A percentile compares a stretch with the other conserved stretches of the same genome.
Conservation (phyloP, 30 jellyfish, hydroid and myxozoan species). For the Nemopilema nomurai region DNA sequence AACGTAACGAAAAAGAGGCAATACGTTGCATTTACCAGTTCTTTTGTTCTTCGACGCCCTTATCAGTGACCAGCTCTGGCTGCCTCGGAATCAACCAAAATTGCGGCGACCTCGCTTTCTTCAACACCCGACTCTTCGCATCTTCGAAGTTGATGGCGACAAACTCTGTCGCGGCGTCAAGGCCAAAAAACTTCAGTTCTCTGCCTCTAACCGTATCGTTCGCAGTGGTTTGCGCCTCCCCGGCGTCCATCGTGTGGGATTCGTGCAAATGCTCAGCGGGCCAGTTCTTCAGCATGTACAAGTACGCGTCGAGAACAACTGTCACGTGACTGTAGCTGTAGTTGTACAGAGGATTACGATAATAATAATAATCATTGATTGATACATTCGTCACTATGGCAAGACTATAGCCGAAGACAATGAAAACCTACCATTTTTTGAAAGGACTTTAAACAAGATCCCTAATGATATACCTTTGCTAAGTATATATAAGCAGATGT, state of each 20-base stretch:
- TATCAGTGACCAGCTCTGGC: not conserved
- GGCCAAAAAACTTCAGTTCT: conserved; percentile 10
- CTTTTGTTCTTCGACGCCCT: not conserved
- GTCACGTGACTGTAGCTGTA: conserved; percentile 86
- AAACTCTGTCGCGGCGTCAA: not conserved
- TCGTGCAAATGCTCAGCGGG: conserved; percentile 21
- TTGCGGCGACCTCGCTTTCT: conserved; percentile 22
- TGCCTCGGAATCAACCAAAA: conserved; percentile 18
- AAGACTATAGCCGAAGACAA: too few relatives aligned
- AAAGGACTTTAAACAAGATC: too few relatives aligned
- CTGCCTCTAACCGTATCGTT: not conserved
- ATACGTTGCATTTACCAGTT: not conserved
- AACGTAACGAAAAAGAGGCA: not conserved
- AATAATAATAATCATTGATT: too few relatives aligned
- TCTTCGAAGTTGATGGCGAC: conserved; percentile 1
- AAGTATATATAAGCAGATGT: too few relatives aligned
- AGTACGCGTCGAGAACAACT: conserved; percentile 84
- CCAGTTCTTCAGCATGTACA: conserved; percentile 82
- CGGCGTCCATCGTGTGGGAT: not conserved
- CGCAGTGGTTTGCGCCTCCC: not conserved
- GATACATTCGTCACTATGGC: too few relatives aligned
- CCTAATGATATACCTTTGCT: too few relatives aligned
- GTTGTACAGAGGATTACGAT: not conserved
- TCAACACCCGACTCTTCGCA: conserved; percentile 8
- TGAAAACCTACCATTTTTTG: too few relatives aligned